Base-by-base conservation (phyloP, 2,888 invertebrate species). In the Nowickia ferox region DNA sequence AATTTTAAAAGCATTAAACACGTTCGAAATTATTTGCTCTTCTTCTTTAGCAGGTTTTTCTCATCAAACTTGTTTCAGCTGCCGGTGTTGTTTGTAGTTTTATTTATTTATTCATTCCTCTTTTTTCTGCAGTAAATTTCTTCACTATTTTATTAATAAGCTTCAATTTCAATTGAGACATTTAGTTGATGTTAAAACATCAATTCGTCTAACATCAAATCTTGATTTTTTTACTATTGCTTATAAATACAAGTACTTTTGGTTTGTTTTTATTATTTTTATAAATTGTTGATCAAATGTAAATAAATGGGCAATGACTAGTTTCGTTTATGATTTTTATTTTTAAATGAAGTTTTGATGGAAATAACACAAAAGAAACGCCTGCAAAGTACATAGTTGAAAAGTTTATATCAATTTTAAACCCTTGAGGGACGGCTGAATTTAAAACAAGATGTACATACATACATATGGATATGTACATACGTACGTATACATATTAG, bases 291-390 rank as follows among this genome's bases (percentile, higher is more conserved):
- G 72, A 76, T 69, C 48, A 72, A 81, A 63, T 66, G 42, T 61
- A 61, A 30, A 30, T 76, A 84, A 87, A 69, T 81, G 57, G 78
- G 38, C 69, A 44, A 42, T 38, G 66, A 66, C 59, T 79, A 65
- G 17, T 76, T 63, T 65, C 15, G 42, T 68, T 80, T 61, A 40
- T 6, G 0, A 30, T 6, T 30, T 46, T 57, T n/a, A n/a, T n/a
- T 69, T 48, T 44, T 8, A 19, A 19, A 42, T 55, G n/a, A 55
- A 42, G 17, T 22, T 30, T 22, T 42, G 42, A 42, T 10, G 40
- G 11, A 38, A 40, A 17, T 61, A 17, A 51, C 38, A 57, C 9
- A 55, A 57, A 22, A 71, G 9, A 11, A 40, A 17, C 55, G 55
- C 38, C 63, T 61, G 53, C 38, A 61, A 82, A 55, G n/a, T n/a